These are phyloP conservation scores for Vesta saturnalis DNA, from an alignment of 2,888 invertebrate genomes.

Conservation along the genomic window DNA sequence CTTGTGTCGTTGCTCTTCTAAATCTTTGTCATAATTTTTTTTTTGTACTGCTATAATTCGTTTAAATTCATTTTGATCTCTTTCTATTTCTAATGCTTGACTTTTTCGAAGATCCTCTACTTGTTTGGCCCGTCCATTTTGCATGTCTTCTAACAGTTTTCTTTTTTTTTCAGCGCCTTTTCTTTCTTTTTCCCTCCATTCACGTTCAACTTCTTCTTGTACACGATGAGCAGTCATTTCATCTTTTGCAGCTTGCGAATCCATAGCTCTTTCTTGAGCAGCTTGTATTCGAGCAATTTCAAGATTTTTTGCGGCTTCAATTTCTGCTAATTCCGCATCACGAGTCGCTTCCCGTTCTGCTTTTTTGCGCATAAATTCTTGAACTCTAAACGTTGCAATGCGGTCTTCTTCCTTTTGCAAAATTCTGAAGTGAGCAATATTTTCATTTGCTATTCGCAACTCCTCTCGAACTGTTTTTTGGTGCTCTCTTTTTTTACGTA, in stretches of 20 bases:
- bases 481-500: slow-evolving; percentile 65
- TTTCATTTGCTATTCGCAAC: slow-evolving; percentile 70
- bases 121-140: slow-evolving; percentile 61
- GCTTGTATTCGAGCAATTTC: slow-evolving; percentile 66
- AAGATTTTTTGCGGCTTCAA: slow-evolving; percentile 68
- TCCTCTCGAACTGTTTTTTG: slow-evolving; percentile 68
- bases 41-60: slow-evolving; percentile 64
- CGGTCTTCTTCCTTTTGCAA: slow-evolving; percentile 73
- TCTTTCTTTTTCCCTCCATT: slow-evolving; percentile 74
- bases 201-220: slow-evolving; percentile 72
- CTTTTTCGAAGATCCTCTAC: slow-evolving; percentile 67
- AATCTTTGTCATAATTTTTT: slow-evolving; percentile 54
- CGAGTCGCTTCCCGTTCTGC: slow-evolving; percentile 69
- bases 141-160: slow-evolving; percentile 64
- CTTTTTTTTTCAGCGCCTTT: slow-evolving; percentile 69
- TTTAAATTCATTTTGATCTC: slow-evolving; percentile 64
- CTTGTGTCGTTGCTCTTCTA: slow-evolving; percentile 60
- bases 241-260: slow-evolving; percentile 62
- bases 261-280: slow-evolving; percentile 66
- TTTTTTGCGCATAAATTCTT: slow-evolving; percentile 71
- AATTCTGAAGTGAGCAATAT: slow-evolving; percentile 69
- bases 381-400: slow-evolving; percentile 70
- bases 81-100: slow-evolving; percentile 73
- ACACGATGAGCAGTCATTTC: slow-evolving; percentile 65
- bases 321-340: slow-evolving; percentile 64